phyloP scores from a whole-genome alignment of 2,888 invertebrate species.

The Coleophora deauratella region DNA sequence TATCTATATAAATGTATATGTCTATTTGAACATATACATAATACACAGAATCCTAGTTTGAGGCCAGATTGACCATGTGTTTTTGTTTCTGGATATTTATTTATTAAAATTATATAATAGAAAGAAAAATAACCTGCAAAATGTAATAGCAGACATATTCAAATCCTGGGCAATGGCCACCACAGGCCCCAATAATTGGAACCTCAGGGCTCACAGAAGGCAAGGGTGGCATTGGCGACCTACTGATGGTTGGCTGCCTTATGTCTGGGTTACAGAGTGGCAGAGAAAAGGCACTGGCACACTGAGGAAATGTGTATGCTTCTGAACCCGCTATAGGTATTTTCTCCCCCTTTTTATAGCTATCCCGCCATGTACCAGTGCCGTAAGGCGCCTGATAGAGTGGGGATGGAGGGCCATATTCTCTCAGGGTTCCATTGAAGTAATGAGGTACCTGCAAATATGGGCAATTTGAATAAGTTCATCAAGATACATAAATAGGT shows the following conservation, averaged over 20 bases:
- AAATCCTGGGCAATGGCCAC: constrained; percentile 80
- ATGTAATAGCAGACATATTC: constrained; percentile 83
- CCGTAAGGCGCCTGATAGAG: constrained; percentile 66
- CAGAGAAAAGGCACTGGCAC: constrained; percentile 60
- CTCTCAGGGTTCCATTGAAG: constrained; percentile 43
- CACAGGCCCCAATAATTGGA: constrained; percentile 78
- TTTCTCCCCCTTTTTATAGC: constrained; percentile 48
- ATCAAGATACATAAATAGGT: background rate
- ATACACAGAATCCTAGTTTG: too few species aligned
- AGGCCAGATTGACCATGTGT: too few species aligned
- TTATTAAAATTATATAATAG: too few species aligned
- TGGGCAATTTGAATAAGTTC: background rate
- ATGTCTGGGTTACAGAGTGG: constrained; percentile 50
- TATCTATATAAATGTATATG: constrained; percentile 2
- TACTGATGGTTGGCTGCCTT: constrained; percentile 28
- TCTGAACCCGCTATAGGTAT: constrained; percentile 30
- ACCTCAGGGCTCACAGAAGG: constrained; percentile 63
- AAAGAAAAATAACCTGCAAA: constrained; percentile 66
- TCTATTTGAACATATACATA: too few species aligned
- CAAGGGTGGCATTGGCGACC: constrained; percentile 46
- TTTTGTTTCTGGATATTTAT: too few species aligned
- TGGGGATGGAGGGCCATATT: constrained; percentile 60
- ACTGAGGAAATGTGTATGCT: constrained; percentile 52
- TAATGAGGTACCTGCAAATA: constrained; percentile 55
- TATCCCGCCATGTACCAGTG: constrained; percentile 49